A percentile compares a stretch with the other conserved stretches of the same genome.
Conservation (phyloP, 2,113 vertebrate genomes). For the Elanoides forficatus region DNA sequence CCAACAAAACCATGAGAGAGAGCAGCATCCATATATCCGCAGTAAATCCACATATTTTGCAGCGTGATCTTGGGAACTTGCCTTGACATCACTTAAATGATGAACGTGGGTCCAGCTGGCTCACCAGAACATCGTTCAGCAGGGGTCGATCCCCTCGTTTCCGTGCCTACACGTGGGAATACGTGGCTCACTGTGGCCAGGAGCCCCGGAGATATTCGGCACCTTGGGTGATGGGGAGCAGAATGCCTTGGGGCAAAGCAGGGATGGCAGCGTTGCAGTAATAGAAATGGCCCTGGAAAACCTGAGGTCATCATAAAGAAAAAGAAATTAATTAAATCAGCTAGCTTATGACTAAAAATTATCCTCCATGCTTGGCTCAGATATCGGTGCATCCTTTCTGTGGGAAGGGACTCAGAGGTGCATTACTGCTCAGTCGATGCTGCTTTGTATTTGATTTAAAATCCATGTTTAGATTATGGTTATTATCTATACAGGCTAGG, state of each 20-base stretch:
- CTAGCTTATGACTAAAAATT: too few species aligned
- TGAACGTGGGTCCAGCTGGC: too few species aligned
- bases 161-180: not conserved
- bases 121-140: not conserved
- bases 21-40: accelerated
- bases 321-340: not conserved
- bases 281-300: not conserved
- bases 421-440: not conserved
- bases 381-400: not conserved
- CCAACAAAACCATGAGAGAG: not conserved
- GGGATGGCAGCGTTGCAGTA: not conserved
- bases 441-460: not conserved
- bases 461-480: not conserved
- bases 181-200: not conserved
- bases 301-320: not conserved
- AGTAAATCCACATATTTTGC: accelerated
- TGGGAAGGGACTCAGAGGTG: not conserved
- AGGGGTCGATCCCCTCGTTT: accelerated
- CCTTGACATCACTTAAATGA: too few species aligned
- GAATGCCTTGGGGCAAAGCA: not conserved
- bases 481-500: not conserved
- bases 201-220: not conserved
- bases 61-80: not conserved
- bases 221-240: not conserved
- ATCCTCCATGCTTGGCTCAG: not conserved